Evolutionary conservation across 2,888 invertebrate species (phyloP).

Genomic region (Cyclophora punctaria): DNA sequence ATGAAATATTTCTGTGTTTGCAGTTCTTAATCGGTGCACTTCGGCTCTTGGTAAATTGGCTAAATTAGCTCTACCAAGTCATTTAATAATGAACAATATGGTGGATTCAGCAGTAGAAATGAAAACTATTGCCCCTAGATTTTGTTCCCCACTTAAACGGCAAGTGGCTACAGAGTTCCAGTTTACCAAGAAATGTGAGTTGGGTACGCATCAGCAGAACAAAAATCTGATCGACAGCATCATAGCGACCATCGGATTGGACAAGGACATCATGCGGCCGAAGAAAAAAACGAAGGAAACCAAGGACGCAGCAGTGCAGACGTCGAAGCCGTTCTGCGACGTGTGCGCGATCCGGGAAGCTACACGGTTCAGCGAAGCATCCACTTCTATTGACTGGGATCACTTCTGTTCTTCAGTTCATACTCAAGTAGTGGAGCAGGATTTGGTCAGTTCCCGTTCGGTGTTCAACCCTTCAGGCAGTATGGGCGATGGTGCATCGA

Average conservation of each 20-base stretch:
- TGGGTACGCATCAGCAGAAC: conserved; percentile 41
- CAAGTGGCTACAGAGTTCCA: conserved; percentile 48
- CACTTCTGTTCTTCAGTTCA: conserved; percentile 48
- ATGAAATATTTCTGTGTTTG: conserved; percentile 33
- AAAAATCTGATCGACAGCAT: conserved; percentile 58
- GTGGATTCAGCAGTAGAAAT: conserved; percentile 26
- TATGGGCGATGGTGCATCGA: conserved; percentile 42
- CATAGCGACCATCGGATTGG: conserved; percentile 45
- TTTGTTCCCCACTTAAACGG: conserved; percentile 61
- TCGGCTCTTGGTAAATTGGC: conserved; percentile 45
- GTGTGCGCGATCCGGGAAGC: conserved; percentile 57
- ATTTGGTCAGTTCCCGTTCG: conserved; percentile 53
- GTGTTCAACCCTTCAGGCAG: conserved; percentile 58
- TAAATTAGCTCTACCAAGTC: conserved; percentile 47
- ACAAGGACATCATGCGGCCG: conserved; percentile 42
- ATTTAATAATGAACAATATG: conserved; percentile 44
- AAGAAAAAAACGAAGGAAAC: conserved; percentile 43
- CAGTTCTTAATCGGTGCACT: conserved; percentile 63
- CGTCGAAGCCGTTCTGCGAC: conserved; percentile 52
- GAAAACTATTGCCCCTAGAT: conserved; percentile 43
- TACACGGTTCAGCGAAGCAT: conserved; percentile 28
- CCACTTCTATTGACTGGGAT: conserved; percentile 41
- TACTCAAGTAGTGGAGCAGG: conserved; percentile 63
- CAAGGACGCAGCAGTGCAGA: conserved; percentile 58
- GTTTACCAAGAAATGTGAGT: conserved; percentile 41